phyloP scores from a whole-genome alignment of 2,888 invertebrate species.

The Lamellibrachia satsuma region DNA sequence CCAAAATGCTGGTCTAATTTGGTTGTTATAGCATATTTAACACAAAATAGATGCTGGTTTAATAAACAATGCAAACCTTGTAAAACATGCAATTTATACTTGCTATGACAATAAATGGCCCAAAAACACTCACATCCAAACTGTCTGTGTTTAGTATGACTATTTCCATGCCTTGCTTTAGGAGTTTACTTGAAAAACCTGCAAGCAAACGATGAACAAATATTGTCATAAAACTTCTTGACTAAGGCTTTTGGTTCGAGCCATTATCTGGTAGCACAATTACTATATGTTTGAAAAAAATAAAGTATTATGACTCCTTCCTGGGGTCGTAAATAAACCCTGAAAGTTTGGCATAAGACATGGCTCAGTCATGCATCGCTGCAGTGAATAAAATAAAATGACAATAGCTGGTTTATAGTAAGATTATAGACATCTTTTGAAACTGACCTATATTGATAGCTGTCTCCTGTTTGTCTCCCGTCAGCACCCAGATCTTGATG shows the following conservation, averaged over 20 bases:
- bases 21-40: background rate
- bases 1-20: background rate
- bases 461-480: slow-evolving; percentile 99
- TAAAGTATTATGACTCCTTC: no score
- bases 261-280: background rate
- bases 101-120: background rate
- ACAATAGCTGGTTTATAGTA: background rate
- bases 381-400: no score
- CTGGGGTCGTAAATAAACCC: no score
- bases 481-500: slow-evolving; percentile 88
- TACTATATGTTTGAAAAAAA: background rate
- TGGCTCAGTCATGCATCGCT: no score
- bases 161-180: slow-evolving; percentile 85
- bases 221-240: background rate
- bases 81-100: background rate
- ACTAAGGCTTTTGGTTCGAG: background rate
- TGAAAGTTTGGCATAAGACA: no score
- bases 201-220: slow-evolving; percentile 36
- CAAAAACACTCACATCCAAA: slow-evolving; percentile 80
- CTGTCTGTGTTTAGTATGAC: slow-evolving; percentile 89
- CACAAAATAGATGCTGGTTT: background rate
- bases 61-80: background rate
- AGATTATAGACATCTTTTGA: background rate
- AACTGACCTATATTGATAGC: slow-evolving; percentile 90
- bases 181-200: slow-evolving; percentile 87